phyloP scores from a whole-genome alignment of 2,113 vertebrate genomes.

The Spheniscus mendiculus region DNA sequence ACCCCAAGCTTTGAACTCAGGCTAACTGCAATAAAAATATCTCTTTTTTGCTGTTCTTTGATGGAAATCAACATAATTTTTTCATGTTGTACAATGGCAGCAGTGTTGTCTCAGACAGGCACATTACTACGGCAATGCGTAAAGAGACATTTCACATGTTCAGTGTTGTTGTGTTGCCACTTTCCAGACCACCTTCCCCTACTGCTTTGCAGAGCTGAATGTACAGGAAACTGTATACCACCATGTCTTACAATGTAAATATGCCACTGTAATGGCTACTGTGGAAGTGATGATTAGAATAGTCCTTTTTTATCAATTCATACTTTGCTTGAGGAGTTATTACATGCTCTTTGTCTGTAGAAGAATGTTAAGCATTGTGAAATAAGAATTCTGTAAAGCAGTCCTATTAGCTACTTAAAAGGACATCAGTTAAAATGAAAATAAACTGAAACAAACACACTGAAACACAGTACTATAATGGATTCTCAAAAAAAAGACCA shows the following conservation, averaged over 20 bases:
- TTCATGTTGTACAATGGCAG: slow-evolving; percentile 38
- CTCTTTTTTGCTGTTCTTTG: slow-evolving; percentile 26
- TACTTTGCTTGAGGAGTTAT: not conserved
- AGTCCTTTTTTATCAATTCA: not conserved
- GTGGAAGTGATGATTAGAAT: not conserved
- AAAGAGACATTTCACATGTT: not conserved
- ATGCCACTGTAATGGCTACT: not conserved
- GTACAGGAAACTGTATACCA: not conserved
- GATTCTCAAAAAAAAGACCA: not conserved
- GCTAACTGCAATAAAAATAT: slow-evolving; percentile 56
- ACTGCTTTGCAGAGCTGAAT: not conserved
- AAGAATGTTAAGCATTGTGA: not conserved
- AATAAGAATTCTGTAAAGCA: not conserved
- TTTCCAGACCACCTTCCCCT: slow-evolving; percentile 16
- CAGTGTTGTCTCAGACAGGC: not conserved
- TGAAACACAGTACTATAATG: not conserved
- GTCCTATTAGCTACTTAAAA: not conserved
- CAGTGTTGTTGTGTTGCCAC: not conserved
- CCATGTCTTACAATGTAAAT: not conserved
- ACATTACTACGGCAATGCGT: not conserved
- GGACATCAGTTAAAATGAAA: not conserved
- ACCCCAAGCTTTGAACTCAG: slow-evolving; percentile 44
- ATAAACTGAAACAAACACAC: not conserved
- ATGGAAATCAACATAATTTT: slow-evolving; percentile 37
- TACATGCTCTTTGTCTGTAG: not conserved